A percentile compares a stretch with the other conserved stretches of the same genome.
Conservation (phyloP, 2,113 vertebrate species). For the Gallinago undulata region DNA sequence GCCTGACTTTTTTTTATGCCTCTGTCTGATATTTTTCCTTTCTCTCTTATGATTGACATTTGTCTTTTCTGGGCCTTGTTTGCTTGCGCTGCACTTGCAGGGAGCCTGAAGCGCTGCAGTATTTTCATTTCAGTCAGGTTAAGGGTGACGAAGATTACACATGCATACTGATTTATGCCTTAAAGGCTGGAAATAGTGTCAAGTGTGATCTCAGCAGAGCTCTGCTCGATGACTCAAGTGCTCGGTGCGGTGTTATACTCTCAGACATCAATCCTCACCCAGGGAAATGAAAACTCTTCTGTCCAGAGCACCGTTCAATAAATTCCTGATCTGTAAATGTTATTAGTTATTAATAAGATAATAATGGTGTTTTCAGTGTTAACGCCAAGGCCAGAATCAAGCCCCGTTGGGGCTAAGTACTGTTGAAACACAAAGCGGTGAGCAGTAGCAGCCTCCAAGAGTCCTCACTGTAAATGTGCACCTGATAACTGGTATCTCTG, state of each 20-base stretch:
- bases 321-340: neutral
- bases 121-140: constrained; percentile 54
- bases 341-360: constrained; percentile 42
- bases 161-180: constrained; percentile 66
- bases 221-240: constrained; percentile 39
- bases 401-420: neutral
- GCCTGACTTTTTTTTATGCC: constrained; percentile 15
- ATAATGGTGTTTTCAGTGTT: neutral
- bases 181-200: constrained; percentile 55
- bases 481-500: neutral
- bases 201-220: constrained; percentile 64
- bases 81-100: constrained; percentile 21
- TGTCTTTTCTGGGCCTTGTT: constrained; percentile 49
- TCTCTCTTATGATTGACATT: constrained; percentile 48
- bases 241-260: neutral
- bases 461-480: neutral
- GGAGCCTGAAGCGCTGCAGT: constrained; percentile 37
- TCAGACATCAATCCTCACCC: constrained; percentile 45
- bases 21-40: neutral
- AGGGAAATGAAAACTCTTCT: neutral
- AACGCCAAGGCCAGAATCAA: neutral
- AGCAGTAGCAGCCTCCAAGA: neutral
- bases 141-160: constrained; percentile 68
- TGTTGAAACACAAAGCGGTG: neutral
- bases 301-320: neutral